These are phyloP conservation scores for Pseudocheirus occidentalis DNA, from an alignment of 2,797 vertebrate species.

Conservation along the genomic window DNA sequence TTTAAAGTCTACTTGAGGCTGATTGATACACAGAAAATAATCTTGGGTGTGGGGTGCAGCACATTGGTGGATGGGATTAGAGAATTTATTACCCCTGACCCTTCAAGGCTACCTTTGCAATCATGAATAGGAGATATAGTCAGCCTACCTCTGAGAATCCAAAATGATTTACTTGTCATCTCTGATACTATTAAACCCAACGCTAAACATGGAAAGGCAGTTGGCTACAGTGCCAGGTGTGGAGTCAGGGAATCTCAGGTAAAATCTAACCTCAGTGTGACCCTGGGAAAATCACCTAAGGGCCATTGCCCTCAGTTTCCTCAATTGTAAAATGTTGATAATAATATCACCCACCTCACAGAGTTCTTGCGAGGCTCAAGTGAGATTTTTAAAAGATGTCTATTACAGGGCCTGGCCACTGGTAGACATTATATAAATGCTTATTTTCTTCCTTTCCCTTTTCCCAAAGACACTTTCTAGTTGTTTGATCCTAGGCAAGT, in stretches of 20 bases:
- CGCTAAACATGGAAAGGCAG: not conserved
- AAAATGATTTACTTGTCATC: not conserved
- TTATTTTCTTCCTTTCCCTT: not conserved
- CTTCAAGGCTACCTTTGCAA: not conserved
- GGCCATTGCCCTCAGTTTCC: not conserved
- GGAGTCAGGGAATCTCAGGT: not conserved
- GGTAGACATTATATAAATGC: not conserved
- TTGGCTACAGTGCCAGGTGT: not conserved
- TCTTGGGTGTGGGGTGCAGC: not conserved
- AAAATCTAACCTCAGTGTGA: not conserved
- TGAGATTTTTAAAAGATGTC: not conserved
- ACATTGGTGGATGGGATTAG: not conserved
- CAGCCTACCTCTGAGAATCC: not conserved
- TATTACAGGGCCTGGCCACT: not conserved
- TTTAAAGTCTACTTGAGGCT: not conserved
- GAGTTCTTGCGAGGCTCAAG: not conserved
- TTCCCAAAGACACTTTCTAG: not conserved
- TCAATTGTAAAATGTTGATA: not conserved
- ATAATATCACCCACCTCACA: not conserved
- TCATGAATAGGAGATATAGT: conserved; percentile 5
- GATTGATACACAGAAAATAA: not conserved
- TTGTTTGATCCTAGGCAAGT: not conserved
- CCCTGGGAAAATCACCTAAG: not conserved
- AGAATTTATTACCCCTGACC: not conserved
- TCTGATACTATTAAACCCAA: not conserved